phyloP scores from a whole-genome alignment of 2,888 invertebrate species.

The Crepidodera aurea region DNA sequence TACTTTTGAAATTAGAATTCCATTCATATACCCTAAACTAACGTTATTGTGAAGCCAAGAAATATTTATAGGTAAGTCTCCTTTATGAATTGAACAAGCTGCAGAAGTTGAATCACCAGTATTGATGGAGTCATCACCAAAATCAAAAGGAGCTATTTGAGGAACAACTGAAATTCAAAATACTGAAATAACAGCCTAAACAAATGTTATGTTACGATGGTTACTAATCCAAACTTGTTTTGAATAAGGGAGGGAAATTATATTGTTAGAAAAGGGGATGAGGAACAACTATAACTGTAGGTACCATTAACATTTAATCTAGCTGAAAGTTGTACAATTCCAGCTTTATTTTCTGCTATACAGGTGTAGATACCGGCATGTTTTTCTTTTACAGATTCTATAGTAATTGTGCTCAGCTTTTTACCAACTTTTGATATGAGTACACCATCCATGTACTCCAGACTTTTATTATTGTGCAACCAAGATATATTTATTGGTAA shows the following conservation, averaged over 20 bases:
- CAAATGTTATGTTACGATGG: background rate
- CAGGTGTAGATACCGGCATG: slow-evolving; percentile 72
- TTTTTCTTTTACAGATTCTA: slow-evolving; percentile 66
- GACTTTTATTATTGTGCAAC: slow-evolving; percentile 62
- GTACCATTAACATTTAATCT: slow-evolving; percentile 72
- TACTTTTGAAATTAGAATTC: slow-evolving; percentile 64
- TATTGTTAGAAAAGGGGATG: background rate
- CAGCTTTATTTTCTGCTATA: slow-evolving; percentile 69
- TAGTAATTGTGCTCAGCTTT: slow-evolving; percentile 66
- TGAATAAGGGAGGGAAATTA: too few species aligned
- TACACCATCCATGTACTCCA: slow-evolving; percentile 55
- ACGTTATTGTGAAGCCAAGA: slow-evolving; percentile 78
- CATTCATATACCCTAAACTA: slow-evolving; percentile 57
- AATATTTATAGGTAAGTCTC: slow-evolving; percentile 78
- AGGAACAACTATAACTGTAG: background rate
- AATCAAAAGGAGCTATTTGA: slow-evolving; percentile 73
- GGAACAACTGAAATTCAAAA: slow-evolving; percentile 67
- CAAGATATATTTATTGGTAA: slow-evolving; percentile 71
- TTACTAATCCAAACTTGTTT: too few species aligned
- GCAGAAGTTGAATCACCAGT: slow-evolving; percentile 75
- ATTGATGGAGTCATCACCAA: slow-evolving; percentile 78
- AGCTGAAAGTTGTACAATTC: slow-evolving; percentile 65
- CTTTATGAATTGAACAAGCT: slow-evolving; percentile 74
- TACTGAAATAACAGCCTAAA: background rate
- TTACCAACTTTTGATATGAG: slow-evolving; percentile 61